Percentiles rank a stretch among this genome's conserved stretches.
These are phyloP conservation scores for Drosophila merina DNA, from an alignment of 2,888 invertebrate species.

Conservation along the genomic window DNA sequence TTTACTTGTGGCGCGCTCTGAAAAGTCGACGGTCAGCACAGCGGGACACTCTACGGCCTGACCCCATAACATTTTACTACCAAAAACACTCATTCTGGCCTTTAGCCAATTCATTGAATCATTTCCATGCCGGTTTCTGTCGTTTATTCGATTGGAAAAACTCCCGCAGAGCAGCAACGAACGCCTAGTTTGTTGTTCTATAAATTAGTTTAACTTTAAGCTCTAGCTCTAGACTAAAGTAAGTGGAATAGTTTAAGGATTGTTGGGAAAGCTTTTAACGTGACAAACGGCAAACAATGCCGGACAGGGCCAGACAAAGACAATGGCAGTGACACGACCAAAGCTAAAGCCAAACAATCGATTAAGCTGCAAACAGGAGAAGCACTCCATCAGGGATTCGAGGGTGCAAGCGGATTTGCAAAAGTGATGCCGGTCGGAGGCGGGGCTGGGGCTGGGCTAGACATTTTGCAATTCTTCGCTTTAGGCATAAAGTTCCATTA, in stretches of 20 bases:
- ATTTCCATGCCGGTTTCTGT: constrained; percentile 32
- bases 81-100: constrained; percentile 4
- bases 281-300: constrained; percentile 15
- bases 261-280: constrained; percentile 39
- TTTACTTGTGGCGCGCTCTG: constrained; percentile 19
- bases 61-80: constrained; percentile 7
- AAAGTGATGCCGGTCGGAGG: background rate
- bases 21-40: constrained; percentile 33
- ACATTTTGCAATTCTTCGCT: constrained; percentile 44
- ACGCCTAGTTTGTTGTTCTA: constrained; percentile 10
- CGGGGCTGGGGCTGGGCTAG: background rate
- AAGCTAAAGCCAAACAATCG: constrained; percentile 62
- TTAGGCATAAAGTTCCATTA: constrained; percentile 52
- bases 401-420: constrained; percentile 1
- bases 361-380: constrained; percentile 49
- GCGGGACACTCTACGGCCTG: constrained; percentile 6
- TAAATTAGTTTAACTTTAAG: constrained; percentile 27
- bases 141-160: constrained; percentile 36
- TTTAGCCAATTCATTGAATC: constrained; percentile 25
- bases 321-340: constrained; percentile 23
- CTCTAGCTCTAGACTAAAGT: constrained; percentile 13
- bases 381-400: constrained; percentile 61
- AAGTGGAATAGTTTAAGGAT: constrained; percentile 30
- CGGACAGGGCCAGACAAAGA: constrained; percentile 9
- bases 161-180: constrained; percentile 32